These are phyloP conservation scores for Drosophila pruinosa DNA, from an alignment of 1,140 invertebrate genomes.

Conservation along the genomic window DNA sequence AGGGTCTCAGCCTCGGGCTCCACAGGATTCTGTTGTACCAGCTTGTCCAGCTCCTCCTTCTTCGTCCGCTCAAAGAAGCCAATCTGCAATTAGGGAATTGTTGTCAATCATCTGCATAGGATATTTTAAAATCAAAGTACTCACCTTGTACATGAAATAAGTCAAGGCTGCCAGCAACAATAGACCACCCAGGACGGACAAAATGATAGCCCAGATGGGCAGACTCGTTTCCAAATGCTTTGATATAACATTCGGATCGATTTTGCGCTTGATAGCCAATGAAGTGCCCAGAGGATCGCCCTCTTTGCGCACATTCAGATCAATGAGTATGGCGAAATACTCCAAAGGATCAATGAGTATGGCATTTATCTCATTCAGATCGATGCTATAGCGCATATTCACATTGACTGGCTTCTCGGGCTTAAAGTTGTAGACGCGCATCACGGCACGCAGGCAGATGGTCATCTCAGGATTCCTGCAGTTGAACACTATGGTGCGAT, in stretches of 20 bases:
- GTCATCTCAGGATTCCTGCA: slow-evolving; percentile 72
- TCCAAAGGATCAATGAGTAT: slow-evolving; percentile 78
- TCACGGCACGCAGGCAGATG: slow-evolving; percentile 66
- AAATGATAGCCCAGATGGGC: slow-evolving; percentile 72
- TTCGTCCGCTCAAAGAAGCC: slow-evolving; percentile 78
- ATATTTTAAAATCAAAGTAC: neutral
- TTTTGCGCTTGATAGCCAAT: slow-evolving; percentile 50
- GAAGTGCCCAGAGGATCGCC: slow-evolving; percentile 56
- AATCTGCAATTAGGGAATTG: slow-evolving; percentile 23
- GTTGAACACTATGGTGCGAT: slow-evolving; percentile 81
- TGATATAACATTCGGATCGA: slow-evolving; percentile 76
- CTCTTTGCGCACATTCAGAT: slow-evolving; percentile 57
- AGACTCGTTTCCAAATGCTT: slow-evolving; percentile 58
- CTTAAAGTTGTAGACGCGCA: slow-evolving; percentile 69
- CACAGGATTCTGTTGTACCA: slow-evolving; percentile 61
- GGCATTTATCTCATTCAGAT: slow-evolving; percentile 75
- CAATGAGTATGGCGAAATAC: slow-evolving; percentile 72
- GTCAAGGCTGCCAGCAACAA: slow-evolving; percentile 61
- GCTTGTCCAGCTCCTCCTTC: slow-evolving; percentile 72
- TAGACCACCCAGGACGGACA: slow-evolving; percentile 68
- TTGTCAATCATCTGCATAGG: neutral
- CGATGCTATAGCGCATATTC: slow-evolving; percentile 69
- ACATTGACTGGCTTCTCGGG: slow-evolving; percentile 67
- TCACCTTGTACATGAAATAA: slow-evolving; percentile 74
- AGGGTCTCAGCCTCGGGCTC: slow-evolving; percentile 78